Evolutionary conservation across 1,140 invertebrate species (phyloP).

Genomic region (Anadara kagoshimensis): DNA sequence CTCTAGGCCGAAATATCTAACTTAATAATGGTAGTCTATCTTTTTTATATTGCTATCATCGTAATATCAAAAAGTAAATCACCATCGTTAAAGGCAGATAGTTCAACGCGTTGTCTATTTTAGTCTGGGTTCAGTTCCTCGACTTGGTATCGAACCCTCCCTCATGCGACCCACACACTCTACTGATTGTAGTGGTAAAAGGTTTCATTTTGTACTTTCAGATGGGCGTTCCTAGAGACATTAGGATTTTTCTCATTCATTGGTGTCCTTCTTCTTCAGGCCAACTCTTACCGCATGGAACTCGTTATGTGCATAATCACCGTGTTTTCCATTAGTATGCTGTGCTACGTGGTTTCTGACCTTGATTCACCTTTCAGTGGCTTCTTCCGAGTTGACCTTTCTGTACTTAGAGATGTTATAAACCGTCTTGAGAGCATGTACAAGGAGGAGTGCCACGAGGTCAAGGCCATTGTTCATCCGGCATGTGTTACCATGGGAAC

Average conservation of each 20-base stretch:
- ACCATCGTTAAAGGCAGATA: no score
- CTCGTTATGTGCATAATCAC: slow-evolving; percentile 64
- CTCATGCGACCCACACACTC: no score
- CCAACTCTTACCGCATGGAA: slow-evolving; percentile 57
- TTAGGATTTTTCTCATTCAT: slow-evolving; percentile 63
- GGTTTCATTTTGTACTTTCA: slow-evolving; percentile 17
- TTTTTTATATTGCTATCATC: no score
- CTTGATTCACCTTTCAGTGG: slow-evolving; percentile 63
- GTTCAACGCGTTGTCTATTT: no score
- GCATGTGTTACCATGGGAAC: no score
- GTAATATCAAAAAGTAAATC: no score
- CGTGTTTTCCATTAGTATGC: slow-evolving; percentile 64
- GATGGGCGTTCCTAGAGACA: slow-evolving; percentile 62
- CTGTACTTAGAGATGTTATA: slow-evolving; percentile 50
- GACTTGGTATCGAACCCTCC: no score
- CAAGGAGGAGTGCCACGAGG: slow-evolving; percentile 2
- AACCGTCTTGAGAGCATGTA: slow-evolving; percentile 48
- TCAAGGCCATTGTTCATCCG: no score
- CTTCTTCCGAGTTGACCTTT: slow-evolving; percentile 60
- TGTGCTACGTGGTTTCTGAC: slow-evolving; percentile 66
- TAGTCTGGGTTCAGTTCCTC: no score
- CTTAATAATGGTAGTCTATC: no score
- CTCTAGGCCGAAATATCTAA: no score
- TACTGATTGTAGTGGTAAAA: not conserved
- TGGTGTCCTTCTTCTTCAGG: slow-evolving; percentile 55